phyloP scores from a whole-genome alignment of 2,113 vertebrate species.

The Leptobrachium ailaonicum region DNA sequence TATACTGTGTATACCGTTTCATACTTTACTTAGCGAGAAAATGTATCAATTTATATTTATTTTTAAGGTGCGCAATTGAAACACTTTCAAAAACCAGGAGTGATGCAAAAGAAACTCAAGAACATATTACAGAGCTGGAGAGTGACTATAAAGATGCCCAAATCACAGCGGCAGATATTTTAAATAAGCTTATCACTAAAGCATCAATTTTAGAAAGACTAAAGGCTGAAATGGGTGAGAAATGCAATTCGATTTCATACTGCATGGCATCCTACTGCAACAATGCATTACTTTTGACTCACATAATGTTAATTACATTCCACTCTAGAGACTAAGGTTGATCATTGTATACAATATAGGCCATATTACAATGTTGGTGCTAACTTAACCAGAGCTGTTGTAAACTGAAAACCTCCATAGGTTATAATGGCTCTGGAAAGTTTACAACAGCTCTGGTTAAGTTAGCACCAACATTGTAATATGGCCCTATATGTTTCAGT shows the following conservation, averaged over 20 bases:
- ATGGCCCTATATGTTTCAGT: no score
- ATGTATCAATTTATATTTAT: background rate
- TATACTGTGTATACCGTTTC: no score
- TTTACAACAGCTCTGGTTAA: no score
- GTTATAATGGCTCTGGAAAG: no score
- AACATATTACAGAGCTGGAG: constrained; percentile 12
- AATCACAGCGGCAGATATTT: constrained; percentile 18
- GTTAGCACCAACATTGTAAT: no score
- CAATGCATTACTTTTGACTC: background rate
- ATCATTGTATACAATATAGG: no score
- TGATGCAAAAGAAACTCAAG: constrained; percentile 33
- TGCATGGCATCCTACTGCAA: background rate
- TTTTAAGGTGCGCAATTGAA: constrained; percentile 32
- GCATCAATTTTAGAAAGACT: constrained; percentile 36
- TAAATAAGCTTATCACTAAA: constrained; percentile 43
- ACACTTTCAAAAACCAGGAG: constrained; percentile 35
- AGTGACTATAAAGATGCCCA: constrained; percentile 26
- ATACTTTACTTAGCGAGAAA: background rate
- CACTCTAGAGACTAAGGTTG: no score
- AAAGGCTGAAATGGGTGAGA: constrained; percentile 36
- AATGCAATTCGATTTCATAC: background rate
- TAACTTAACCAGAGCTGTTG: no score
- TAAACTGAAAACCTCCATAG: no score
- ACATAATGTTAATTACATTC: no score
- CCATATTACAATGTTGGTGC: no score